phyloP scores from a whole-genome alignment of 2,797 vertebrate species.

The Ctenopoma kingsleyae region DNA sequence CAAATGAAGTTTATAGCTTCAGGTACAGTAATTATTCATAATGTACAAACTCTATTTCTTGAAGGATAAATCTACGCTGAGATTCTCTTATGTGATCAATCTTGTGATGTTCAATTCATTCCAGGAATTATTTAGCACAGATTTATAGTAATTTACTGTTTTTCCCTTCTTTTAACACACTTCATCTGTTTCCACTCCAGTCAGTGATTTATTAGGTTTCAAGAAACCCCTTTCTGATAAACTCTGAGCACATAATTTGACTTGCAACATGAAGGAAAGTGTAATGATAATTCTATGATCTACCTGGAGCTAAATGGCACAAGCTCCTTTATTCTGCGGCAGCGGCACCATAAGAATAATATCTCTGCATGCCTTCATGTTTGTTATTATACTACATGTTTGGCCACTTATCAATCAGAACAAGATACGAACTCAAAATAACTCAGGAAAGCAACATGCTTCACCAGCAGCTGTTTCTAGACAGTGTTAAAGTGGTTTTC shows the following conservation, averaged over 20 bases:
- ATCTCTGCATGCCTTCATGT: too few species aligned
- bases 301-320: background rate
- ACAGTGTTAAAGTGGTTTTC: slow-evolving; percentile 29
- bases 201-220: slow-evolving; percentile 13
- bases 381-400: background rate
- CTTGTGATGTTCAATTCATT: slow-evolving; percentile 7
- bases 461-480: slow-evolving; percentile 13
- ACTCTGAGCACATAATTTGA: background rate
- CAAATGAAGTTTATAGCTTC: slow-evolving; percentile 18
- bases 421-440: slow-evolving; percentile 6
- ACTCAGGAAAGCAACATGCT: slow-evolving; percentile 10
- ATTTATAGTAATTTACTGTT: slow-evolving; percentile 14
- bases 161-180: background rate
- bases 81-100: slow-evolving; percentile 26
- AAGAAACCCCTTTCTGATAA: slow-evolving; percentile 4
- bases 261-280: background rate
- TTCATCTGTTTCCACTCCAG: background rate
- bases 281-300: background rate
- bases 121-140: slow-evolving; percentile 26
- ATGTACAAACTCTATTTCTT: slow-evolving; percentile 22
- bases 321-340: background rate
- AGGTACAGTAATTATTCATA: slow-evolving; percentile 20
- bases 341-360: slow-evolving; percentile 12
- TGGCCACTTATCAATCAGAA: slow-evolving; percentile 2
- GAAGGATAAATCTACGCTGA: slow-evolving; percentile 10